phyloP scores from a whole-genome alignment of 2,797 vertebrate species.

The Staurois parvus region DNA sequence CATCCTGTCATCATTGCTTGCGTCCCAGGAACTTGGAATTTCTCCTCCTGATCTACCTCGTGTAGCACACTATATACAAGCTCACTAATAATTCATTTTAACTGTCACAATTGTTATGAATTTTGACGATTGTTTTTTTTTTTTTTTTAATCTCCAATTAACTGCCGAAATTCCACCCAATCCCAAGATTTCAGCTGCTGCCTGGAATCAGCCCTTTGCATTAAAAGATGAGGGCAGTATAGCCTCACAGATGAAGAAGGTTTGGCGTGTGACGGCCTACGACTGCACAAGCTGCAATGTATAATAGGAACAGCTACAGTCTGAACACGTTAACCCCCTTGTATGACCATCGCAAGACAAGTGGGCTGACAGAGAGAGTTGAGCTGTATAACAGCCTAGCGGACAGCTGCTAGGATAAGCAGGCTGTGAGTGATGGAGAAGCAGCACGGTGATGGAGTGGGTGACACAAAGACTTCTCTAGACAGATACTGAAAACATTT shows the following conservation, averaged over 20 bases:
- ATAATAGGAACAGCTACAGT: constrained; percentile 17
- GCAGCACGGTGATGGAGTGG: constrained; percentile 55
- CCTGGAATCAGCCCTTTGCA: background rate
- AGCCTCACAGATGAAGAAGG: background rate
- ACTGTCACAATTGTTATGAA: too few species aligned
- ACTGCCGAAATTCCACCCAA: too few species aligned
- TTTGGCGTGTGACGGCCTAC: background rate
- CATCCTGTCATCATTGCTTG: too few species aligned
- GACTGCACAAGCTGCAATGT: constrained; percentile 8
- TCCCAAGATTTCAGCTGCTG: too few species aligned
- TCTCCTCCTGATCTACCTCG: too few species aligned
- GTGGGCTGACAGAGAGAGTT: constrained; percentile 21
- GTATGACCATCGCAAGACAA: constrained; percentile 41
- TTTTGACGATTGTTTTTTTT: too few species aligned
- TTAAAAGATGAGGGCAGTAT: background rate
- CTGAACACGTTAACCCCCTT: constrained; percentile 32
- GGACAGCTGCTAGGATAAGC: constrained; percentile 58
- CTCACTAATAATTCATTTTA: too few species aligned
- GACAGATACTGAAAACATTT: constrained; percentile 56
- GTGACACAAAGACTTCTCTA: constrained; percentile 52
- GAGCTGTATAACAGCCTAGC: constrained; percentile 49
- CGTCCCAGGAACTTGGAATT: too few species aligned
- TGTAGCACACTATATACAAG: too few species aligned
- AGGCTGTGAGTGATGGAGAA: constrained; percentile 41
- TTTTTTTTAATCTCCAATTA: too few species aligned